These are phyloP conservation scores for Sturnira hondurensis DNA, from an alignment of 2,113 vertebrate genomes.

Conservation along the genomic window DNA sequence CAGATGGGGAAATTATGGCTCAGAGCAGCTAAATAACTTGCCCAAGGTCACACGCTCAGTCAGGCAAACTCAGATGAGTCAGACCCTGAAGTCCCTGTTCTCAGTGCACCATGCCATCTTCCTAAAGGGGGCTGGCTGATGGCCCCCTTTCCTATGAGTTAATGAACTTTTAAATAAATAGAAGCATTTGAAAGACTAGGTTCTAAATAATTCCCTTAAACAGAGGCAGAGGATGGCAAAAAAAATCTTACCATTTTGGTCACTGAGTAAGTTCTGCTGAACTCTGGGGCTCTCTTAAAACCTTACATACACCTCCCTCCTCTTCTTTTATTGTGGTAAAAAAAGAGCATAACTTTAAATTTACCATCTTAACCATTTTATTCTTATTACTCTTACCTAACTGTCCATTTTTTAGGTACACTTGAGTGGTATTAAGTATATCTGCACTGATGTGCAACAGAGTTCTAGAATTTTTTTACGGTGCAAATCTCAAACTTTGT, in stretches of 20 bases:
- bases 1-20: background rate
- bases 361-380: background rate
- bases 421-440: background rate
- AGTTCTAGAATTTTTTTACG: background rate
- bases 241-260: background rate
- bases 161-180: constrained; percentile 8
- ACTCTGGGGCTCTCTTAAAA: background rate
- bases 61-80: background rate
- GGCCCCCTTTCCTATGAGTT: background rate
- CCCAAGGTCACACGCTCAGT: background rate
- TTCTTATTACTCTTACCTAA: background rate
- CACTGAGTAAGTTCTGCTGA: background rate
- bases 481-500: background rate
- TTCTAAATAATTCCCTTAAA: background rate
- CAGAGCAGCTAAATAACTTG: background rate
- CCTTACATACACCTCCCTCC: background rate
- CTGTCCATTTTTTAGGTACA: background rate
- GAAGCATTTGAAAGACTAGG: background rate
- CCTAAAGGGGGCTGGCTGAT: too few species aligned
- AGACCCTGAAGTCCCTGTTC: background rate
- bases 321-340: background rate
- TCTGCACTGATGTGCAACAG: background rate
- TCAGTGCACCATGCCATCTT: background rate
- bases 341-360: background rate
- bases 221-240: background rate